Evolutionary conservation across 1,140 invertebrate genomes (phyloP).

Genomic region (Drosophila pectinifera): DNA sequence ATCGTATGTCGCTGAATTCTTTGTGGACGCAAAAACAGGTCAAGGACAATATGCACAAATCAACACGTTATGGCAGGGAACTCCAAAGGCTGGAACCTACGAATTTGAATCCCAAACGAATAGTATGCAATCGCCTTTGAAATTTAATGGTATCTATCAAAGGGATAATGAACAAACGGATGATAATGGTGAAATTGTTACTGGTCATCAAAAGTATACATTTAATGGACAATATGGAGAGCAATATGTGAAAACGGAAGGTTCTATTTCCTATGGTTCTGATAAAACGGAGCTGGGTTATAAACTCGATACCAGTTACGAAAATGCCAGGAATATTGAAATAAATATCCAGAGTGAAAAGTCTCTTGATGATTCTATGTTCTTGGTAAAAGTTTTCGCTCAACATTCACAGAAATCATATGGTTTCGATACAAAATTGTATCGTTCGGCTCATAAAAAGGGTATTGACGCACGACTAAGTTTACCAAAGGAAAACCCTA

Average conservation of each 20-base stretch:
- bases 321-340: constrained; percentile 86
- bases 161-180: constrained; percentile 26
- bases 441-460: constrained; percentile 61
- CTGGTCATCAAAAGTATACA: constrained; percentile 41
- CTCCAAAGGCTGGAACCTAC: constrained; percentile 53
- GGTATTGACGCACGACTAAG: constrained; percentile 51
- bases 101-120: constrained; percentile 55
- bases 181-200: constrained; percentile 34
- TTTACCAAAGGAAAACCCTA: constrained; percentile 76
- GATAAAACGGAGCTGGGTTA: constrained; percentile 35
- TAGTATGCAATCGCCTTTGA: constrained; percentile 48
- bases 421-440: constrained; percentile 50
- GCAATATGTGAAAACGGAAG: constrained; percentile 57
- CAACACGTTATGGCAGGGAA: constrained; percentile 47
- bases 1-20: constrained; percentile 38
- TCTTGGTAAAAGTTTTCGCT: constrained; percentile 35
- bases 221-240: constrained; percentile 58
- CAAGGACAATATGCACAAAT: constrained; percentile 54
- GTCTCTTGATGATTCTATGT: constrained; percentile 85
- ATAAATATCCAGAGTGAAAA: constrained; percentile 86
- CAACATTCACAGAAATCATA: constrained; percentile 55
- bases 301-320: constrained; percentile 85
- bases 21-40: constrained; percentile 46
- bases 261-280: constrained; percentile 29
- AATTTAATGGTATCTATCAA: constrained; percentile 63